A percentile compares a stretch with the other conserved stretches of the same genome.
Conservation (phyloP, 2,888 invertebrate species). For the Cryptosula pallasiana region DNA sequence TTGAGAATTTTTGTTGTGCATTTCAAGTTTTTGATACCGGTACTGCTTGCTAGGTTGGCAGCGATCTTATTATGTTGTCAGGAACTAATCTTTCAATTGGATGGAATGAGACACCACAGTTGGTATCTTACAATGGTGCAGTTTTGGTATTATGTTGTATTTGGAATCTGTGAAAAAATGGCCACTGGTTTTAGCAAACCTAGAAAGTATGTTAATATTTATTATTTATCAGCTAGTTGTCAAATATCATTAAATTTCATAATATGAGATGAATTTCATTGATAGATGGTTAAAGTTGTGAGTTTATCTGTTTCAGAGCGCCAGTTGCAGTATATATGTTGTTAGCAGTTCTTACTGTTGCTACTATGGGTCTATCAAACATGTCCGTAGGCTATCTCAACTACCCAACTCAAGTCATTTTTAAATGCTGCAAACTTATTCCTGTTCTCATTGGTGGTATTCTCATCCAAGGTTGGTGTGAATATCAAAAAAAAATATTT, state of each 20-base stretch:
- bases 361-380: slow-evolving; percentile 94
- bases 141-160: slow-evolving; percentile 76
- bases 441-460: slow-evolving; percentile 92
- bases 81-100: slow-evolving; percentile 85
- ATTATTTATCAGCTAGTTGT: too few relatives aligned
- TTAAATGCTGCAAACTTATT: slow-evolving; percentile 94
- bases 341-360: slow-evolving; percentile 79
- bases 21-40: too few relatives aligned
- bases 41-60: not conserved
- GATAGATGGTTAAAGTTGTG: too few relatives aligned
- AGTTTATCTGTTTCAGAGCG: slow-evolving; percentile 61
- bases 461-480: slow-evolving; percentile 66
- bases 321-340: slow-evolving; percentile 74
- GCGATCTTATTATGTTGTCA: slow-evolving; percentile 35
- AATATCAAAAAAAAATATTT: too few relatives aligned
- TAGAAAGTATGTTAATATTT: slow-evolving; percentile 55
- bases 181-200: slow-evolving; percentile 59
- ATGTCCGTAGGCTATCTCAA: slow-evolving; percentile 88
- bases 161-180: slow-evolving; percentile 67
- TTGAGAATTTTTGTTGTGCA: too few relatives aligned
- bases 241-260: too few relatives aligned
- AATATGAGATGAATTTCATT: too few relatives aligned
- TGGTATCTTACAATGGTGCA: slow-evolving; percentile 89
- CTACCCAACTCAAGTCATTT: slow-evolving; percentile 94
- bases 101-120: slow-evolving; percentile 81